Evolutionary conservation across 2,888 invertebrate species (phyloP).

Genomic region (Brachyopa scutellaris): DNA sequence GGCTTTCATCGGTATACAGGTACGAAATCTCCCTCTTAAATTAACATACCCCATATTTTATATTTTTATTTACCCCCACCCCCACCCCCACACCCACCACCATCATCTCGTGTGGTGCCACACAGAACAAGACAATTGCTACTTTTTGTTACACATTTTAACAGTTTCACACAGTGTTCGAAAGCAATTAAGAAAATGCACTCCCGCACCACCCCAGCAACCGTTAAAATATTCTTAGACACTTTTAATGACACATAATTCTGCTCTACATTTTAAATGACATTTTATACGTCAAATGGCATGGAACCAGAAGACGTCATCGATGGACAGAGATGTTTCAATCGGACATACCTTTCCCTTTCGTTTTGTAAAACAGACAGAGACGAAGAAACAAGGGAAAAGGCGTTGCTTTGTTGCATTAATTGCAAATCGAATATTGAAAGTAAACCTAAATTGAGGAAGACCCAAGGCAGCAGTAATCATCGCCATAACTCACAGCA

Average conservation of each 20-base stretch:
- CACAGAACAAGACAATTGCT: constrained; percentile 65
- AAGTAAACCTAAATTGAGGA: constrained; percentile 20
- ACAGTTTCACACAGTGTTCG: constrained; percentile 71
- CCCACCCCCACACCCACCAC: constrained; percentile 4
- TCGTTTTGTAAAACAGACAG: constrained; percentile 1
- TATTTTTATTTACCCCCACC: constrained; percentile 54
- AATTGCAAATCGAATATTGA: constrained; percentile 50
- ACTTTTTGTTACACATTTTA: constrained; percentile 70
- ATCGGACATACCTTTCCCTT: constrained; percentile 21
- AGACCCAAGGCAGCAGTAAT: constrained; percentile 43
- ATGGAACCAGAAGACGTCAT: constrained; percentile 22
- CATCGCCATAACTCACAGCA: background rate
- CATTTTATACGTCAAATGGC: constrained; percentile 69
- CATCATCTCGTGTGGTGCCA: constrained; percentile 56
- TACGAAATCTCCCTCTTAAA: constrained; percentile 32
- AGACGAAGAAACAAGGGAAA: constrained; percentile 5
- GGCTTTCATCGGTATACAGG: constrained; percentile 18
- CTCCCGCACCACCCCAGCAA: constrained; percentile 17
- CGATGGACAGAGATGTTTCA: constrained; percentile 11
- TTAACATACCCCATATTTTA: constrained; percentile 64
- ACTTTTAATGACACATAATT: constrained; percentile 19
- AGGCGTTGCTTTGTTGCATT: constrained; percentile 37
- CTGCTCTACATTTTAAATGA: constrained; percentile 64
- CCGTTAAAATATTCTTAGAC: constrained; percentile 45
- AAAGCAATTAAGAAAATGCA: constrained; percentile 73